Evolutionary conservation across 2,888 invertebrate species (phyloP), one percentile per base, ranked within the genome.

Genomic region (Molorchus minor): DNA sequence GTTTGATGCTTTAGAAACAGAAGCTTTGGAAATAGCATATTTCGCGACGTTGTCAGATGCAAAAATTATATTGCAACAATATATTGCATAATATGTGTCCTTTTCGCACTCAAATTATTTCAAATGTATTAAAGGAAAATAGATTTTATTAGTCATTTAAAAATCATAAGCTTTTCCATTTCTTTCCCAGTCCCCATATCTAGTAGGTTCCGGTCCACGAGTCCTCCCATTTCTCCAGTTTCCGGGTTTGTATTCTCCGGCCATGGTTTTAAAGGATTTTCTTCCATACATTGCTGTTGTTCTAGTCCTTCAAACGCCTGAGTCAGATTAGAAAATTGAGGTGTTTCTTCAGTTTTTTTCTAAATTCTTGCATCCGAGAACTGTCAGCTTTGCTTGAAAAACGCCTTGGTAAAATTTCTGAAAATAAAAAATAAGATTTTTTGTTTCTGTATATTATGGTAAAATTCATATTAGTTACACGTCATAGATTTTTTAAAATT

Each of bases 171-270:
- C 95, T 76, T 98, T 85, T 58, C 98, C 98, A 78, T 99, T 99
- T 66, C 98, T 86, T 79, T 98, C 98, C 98, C 98, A 99, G 82
- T 99, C 98, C 1, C 98, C 98, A 82, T 94, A 99, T 69, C 98
- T 86, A n/a, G 98, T 99, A 4, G 98, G 98, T 83, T 99, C 98
- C 0, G 98, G 98, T 5, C 98, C 98, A 70, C 87, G 84, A 0
- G 98, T 0, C 98, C 98, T 33, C 94, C 94, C 51, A 94, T 82
- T 85, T 98, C 98, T 7, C 98, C 98, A 2, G 98, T 98, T 54
- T 86, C 75, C 3, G 97, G 97, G 81, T 98, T 97, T 0, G 84
- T 88, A 74, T 91, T 88, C 75, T 94, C 86, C 8, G 96, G 96
- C 86, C 90, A 95, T 1, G 92, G 85, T 69, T 87, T 85, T 17